Evolutionary conservation across 2,797 vertebrate species (phyloP), one percentile per base, ranked within the genome.

Genomic region (Catamblyrhynchus diadema): DNA sequence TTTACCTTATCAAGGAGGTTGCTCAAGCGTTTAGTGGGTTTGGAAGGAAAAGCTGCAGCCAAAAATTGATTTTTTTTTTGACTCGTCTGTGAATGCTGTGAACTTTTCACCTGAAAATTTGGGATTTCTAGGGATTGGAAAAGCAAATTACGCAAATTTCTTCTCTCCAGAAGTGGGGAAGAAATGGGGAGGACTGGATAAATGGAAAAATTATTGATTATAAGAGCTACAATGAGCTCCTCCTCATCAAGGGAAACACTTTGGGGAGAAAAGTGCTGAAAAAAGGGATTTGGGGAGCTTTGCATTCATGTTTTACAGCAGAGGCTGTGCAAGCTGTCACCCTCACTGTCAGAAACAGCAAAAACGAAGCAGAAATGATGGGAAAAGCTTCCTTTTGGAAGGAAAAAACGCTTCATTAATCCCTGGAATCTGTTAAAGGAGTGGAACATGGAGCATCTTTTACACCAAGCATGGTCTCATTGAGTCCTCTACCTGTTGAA

Each of bases 401-500:
- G 62, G 13, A 24, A 41, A 77, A 71, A 44, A 61, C 6, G 14
- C 75, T 97, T 93, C 86, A 90, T 94, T 92, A 78, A 93, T 88
- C 90, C 84, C 83, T 93, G 91, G 85, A 19, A 86, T 82, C 82
- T 90, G 87, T 93, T 95, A 32, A 81, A 65, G 81, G 95, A 74
- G 54, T 72, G 80, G 61, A n/a, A 81, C 51, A 3, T 2, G 4
- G 81, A 95, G 35, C 87, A 37, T 71, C 91, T 77, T 96, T 96
- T 87, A 87, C 94, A 86, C 53, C 20, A 67, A 96, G n/a, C 4
- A 1, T 1, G 6, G 28, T 19, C 1, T 0, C 1, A 0, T 94
- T 14, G 60, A 84, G 95, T 87, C 33, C 70, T 93, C 78, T 62
- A 48, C 94, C 92, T 94, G 95, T 93, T 91, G 96, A 86, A 96